Conservation (phyloP, 2,797 vertebrate genomes). For the Poecilia velifera region DNA sequence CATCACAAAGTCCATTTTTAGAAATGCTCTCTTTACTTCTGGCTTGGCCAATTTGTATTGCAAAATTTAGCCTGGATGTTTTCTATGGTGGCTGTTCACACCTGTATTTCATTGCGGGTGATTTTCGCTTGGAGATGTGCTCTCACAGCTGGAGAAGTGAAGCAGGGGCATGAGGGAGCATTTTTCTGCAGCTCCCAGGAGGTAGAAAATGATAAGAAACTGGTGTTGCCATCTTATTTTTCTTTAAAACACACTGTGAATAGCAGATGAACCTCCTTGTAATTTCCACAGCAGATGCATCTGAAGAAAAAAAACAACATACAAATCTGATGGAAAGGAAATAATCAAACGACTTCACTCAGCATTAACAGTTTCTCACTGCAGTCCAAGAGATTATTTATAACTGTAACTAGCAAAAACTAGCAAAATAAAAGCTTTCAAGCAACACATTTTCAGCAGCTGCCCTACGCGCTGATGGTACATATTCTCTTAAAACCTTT, state of each 20-base stretch:
- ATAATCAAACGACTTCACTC: neutral
- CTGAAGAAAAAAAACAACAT: neutral
- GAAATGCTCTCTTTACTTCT: neutral
- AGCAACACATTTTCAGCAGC: neutral
- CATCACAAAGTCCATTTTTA: neutral
- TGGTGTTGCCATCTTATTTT: neutral
- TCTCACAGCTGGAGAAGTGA: constrained; percentile 7
- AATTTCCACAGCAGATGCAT: neutral
- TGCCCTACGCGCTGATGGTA: neutral
- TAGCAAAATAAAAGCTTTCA: neutral
- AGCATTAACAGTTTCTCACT: neutral
- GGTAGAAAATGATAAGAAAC: constrained; percentile 1
- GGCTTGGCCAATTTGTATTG: neutral
- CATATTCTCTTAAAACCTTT: neutral
- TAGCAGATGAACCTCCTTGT: neutral
- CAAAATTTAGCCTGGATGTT: neutral
- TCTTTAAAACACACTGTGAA: neutral
- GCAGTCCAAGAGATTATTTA: neutral
- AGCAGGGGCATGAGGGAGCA: neutral
- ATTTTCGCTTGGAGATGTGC: neutral
- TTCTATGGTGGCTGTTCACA: neutral
- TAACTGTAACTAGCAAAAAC: neutral
- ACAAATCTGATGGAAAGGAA: neutral
- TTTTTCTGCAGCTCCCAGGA: neutral
- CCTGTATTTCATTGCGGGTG: neutral